Evolutionary conservation across 2,113 vertebrate genomes (phyloP).

Genomic region (Athene noctua): DNA sequence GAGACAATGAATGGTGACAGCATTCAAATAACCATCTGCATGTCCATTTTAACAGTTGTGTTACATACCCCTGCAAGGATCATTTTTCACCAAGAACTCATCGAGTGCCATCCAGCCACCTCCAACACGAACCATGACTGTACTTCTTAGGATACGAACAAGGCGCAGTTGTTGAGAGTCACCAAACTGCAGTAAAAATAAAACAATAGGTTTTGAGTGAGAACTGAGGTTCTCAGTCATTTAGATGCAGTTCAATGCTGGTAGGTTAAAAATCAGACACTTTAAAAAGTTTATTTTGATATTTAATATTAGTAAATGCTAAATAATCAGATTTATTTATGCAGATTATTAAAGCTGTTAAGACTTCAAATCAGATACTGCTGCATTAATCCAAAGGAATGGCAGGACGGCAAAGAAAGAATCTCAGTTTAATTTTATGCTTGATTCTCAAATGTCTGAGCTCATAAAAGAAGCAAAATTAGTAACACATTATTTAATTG

Average conservation of each 20-base stretch:
- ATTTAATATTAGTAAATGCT: conserved; percentile 72
- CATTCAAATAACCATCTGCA: neutral
- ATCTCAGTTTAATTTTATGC: conserved; percentile 51
- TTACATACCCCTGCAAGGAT: conserved; percentile 94
- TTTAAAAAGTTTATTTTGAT: conserved; percentile 38
- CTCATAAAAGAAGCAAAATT: conserved; percentile 51
- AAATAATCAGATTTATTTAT: conserved; percentile 29
- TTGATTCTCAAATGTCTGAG: conserved; percentile 32
- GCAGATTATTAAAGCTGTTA: conserved; percentile 62
- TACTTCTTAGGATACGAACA: conserved; percentile 94
- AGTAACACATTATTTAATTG: conserved; percentile 38
- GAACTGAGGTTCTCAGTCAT: conserved; percentile 16
- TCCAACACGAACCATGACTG: conserved; percentile 97
- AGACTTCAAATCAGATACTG: conserved; percentile 47
- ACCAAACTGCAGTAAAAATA: conserved; percentile 84
- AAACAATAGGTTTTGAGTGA: neutral
- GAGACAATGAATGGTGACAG: neutral
- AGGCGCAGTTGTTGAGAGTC: conserved; percentile 97
- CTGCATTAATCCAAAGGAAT: conserved; percentile 69
- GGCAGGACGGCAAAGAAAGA: conserved; percentile 41
- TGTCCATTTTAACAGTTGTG: neutral
- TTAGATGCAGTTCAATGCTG: neutral
- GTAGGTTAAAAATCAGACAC: conserved; percentile 44
- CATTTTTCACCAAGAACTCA: conserved; percentile 98
- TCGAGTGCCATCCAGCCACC: conserved; percentile 99